Evolutionary conservation across 1,140 invertebrate species (phyloP).

Genomic region (Drosophila quadrilineata): DNA sequence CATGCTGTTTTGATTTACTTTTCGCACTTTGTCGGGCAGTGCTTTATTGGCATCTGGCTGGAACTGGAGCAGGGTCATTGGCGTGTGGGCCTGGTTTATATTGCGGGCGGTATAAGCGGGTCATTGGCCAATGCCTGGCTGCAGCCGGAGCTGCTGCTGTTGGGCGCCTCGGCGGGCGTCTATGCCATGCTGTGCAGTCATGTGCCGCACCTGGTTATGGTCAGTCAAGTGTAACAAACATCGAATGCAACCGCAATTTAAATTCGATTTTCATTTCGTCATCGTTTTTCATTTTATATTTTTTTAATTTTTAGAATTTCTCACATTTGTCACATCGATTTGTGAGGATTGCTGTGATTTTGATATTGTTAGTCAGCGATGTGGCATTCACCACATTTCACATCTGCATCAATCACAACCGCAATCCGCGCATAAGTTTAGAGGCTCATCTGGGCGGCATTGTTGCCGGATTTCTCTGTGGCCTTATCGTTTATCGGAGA

Average conservation of each 20-base stretch:
- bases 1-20: not conserved
- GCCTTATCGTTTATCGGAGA: slow-evolving; percentile 86
- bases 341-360: slow-evolving; percentile 83
- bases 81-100: slow-evolving; percentile 87
- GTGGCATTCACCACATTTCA: slow-evolving; percentile 80
- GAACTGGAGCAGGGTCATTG: slow-evolving; percentile 92
- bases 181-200: slow-evolving; percentile 96
- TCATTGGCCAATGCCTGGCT: slow-evolving; percentile 90
- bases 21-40: slow-evolving; percentile 80
- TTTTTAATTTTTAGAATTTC: slow-evolving; percentile 83
- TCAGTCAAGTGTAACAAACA: slow-evolving; percentile 82
- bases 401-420: slow-evolving; percentile 81
- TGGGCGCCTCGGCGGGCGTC: slow-evolving; percentile 96
- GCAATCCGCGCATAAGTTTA: slow-evolving; percentile 86
- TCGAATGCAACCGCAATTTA: slow-evolving; percentile 55
- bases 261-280: slow-evolving; percentile 13
- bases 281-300: slow-evolving; percentile 27
- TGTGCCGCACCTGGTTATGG: slow-evolving; percentile 93
- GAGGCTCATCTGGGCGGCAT: slow-evolving; percentile 91
- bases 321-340: slow-evolving; percentile 83
- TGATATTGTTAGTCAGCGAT: slow-evolving; percentile 84
- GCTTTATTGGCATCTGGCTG: slow-evolving; percentile 86
- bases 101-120: slow-evolving; percentile 86
- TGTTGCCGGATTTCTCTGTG: slow-evolving; percentile 89
- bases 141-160: slow-evolving; percentile 89